Percentiles rank a stretch among this genome's conserved stretches.
Conservation (phyloP, 35 echinoderm and acorn worm species). For the Ophiothrix spiculata region DNA sequence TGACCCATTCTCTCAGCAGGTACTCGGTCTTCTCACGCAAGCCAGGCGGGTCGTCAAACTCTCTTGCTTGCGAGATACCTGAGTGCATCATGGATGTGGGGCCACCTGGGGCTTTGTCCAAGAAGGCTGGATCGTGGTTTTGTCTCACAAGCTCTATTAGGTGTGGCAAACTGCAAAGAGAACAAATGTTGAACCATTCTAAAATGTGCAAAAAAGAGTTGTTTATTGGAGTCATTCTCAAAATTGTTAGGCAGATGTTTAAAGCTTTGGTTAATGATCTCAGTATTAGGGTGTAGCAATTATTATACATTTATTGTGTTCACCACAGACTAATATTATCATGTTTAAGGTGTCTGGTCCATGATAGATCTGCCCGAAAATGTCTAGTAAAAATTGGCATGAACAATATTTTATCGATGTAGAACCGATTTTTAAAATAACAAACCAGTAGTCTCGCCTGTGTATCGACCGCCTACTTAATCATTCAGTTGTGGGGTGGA, state of each 20-base stretch:
- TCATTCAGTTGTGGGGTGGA: no score
- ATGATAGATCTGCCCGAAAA: no score
- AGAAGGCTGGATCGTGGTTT: slow-evolving; percentile 95
- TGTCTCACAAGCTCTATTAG: slow-evolving; percentile 83
- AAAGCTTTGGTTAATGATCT: no score
- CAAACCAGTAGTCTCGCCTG: no score
- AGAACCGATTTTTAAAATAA: no score
- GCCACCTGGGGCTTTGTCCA: slow-evolving; percentile 95
- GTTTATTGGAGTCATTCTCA: no score
- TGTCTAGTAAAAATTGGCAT: no score
- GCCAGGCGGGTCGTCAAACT: slow-evolving; percentile 97
- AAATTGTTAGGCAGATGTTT: no score
- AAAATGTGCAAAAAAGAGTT: not conserved
- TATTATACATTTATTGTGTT: no score
- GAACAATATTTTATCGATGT: no score
- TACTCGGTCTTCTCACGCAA: slow-evolving; percentile 98
- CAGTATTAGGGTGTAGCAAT: no score
- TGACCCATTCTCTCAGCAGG: slow-evolving; percentile 96
- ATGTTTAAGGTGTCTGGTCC: not conserved
- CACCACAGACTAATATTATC: not conserved
- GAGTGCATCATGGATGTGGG: slow-evolving; percentile 99
- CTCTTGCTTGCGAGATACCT: slow-evolving; percentile 95
- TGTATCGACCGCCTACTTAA: no score
- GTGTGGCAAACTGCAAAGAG: slow-evolving; percentile 56
- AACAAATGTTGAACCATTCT: slow-evolving; percentile 5